Evolutionary conservation across 2,797 vertebrate genomes (phyloP), one percentile per base, ranked within the genome.

Genomic region (Pseudotriccus pelzelni): DNA sequence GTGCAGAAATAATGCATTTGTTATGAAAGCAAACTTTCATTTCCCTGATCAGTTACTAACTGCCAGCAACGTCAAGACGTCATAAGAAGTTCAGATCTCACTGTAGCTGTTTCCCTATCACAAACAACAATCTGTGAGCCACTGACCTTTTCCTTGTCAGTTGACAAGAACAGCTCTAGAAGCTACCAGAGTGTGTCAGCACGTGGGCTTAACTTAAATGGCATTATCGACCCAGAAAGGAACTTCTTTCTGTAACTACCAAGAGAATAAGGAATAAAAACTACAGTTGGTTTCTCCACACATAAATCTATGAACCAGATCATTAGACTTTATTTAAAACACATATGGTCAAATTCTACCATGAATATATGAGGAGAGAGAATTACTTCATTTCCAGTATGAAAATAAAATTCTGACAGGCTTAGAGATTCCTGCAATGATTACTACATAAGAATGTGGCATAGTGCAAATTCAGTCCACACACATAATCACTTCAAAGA

Each of bases 141-240:
- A 79, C 4, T 94, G 96, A 96, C 95, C 97, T 98, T 96, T 93
- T 47, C 58, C 91, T 92, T 79, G 67, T 69, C 74, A 64, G 44
- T 90, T 75, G 87, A 95, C 73, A 76, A 79, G 85, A 96, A 84
- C 4, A 73, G 67, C 74, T 90, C 85, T 37, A 89, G 86, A 95
- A 97, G 76, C 73, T 90, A 93, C 91, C 89, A 91, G 93, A 87
- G 55, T 94, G 92, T 95, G 90, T 94, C 92, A 92, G 69, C 72
- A 34, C 67, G 84, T 70, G 69, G 86, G 66, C 86, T 91, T 94
- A 89, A 84, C 88, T 93, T 89, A 96, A 97, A 95, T 63, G 91
- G 76, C 95, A 94, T 89, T 94, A 95, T 16, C 97, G 96, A 98
- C 93, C 94, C 94, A 91, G 94, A 97, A 95, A 97, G 80, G 28